Percentiles rank a stretch among this genome's conserved stretches.
These are phyloP conservation scores for Sigmodon hispidus DNA, from an alignment of 2,113 vertebrate species.

Conservation along the genomic window DNA sequence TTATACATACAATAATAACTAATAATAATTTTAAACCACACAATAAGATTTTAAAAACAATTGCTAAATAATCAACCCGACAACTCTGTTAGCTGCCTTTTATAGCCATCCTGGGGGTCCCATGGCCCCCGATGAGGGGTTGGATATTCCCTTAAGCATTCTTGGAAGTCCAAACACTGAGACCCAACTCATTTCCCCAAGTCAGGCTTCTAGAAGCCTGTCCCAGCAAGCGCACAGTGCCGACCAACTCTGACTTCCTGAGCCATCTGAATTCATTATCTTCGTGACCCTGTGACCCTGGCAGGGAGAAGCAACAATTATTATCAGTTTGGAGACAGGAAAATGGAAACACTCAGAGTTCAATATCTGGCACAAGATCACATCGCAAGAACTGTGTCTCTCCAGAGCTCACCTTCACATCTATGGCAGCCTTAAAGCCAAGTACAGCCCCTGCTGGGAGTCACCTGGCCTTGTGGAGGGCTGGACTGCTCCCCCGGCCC, in stretches of 20 bases:
- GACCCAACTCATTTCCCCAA: neutral
- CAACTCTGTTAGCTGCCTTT: neutral
- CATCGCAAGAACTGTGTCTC: neutral
- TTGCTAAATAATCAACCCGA: neutral
- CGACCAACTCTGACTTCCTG: rapidly evolving
- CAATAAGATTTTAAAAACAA: neutral
- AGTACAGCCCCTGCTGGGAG: rapidly evolving
- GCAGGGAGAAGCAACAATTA: neutral
- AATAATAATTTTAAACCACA: neutral
- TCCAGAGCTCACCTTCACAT: neutral
- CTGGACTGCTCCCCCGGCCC: no score
- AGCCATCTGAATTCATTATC: neutral
- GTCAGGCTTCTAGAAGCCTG: neutral
- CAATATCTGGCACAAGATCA: neutral
- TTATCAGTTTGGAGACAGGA: neutral
- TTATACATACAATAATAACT: neutral
- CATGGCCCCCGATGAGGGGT: rapidly evolving
- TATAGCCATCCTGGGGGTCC: neutral
- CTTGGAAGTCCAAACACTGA: neutral
- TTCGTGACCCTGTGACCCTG: neutral
- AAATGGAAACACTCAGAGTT: neutral
- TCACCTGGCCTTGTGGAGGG: rapidly evolving
- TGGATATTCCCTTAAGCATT: neutral
- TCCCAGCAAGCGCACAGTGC: neutral
- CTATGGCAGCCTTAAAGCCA: rapidly evolving